Evolutionary conservation across 2,113 vertebrate species (phyloP).

Genomic region (Rhineura floridana): DNA sequence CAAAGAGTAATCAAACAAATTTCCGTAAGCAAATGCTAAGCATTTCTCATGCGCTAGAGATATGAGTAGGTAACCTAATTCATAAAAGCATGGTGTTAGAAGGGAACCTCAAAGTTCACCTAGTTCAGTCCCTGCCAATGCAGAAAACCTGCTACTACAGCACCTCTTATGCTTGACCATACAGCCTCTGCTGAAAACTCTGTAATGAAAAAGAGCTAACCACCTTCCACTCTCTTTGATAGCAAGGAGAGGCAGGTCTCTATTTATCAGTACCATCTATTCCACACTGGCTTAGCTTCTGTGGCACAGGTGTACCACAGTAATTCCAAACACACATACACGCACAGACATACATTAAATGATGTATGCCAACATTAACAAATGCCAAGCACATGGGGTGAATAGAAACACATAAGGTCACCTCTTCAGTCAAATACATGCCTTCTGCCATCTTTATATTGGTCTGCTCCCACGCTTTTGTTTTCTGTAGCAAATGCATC

Average conservation of each 20-base stretch:
- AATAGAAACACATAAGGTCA: background rate
- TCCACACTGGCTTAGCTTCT: background rate
- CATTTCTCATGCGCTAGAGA: background rate
- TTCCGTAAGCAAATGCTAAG: background rate
- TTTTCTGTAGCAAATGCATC: background rate
- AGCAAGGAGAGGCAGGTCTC: background rate
- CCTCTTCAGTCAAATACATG: background rate
- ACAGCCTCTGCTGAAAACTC: background rate
- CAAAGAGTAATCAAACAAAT: constrained; percentile 1
- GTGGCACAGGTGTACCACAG: background rate
- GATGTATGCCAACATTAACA: background rate
- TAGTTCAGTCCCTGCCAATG: background rate
- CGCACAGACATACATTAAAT: background rate
- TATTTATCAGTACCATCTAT: background rate
- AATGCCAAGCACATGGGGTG: too few relatives aligned
- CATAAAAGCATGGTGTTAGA: background rate
- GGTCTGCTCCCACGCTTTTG: background rate
- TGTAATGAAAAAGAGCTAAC: background rate
- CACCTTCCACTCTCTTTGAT: background rate
- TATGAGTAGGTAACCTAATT: background rate
- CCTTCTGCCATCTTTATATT: background rate
- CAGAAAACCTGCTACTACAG: too few relatives aligned
- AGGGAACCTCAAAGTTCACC: background rate
- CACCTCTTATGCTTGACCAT: background rate
- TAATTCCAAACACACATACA: background rate